Evolutionary conservation across 1,140 invertebrate genomes (phyloP), one percentile per base, ranked within the genome.

Genomic region (Pissodes strobi): DNA sequence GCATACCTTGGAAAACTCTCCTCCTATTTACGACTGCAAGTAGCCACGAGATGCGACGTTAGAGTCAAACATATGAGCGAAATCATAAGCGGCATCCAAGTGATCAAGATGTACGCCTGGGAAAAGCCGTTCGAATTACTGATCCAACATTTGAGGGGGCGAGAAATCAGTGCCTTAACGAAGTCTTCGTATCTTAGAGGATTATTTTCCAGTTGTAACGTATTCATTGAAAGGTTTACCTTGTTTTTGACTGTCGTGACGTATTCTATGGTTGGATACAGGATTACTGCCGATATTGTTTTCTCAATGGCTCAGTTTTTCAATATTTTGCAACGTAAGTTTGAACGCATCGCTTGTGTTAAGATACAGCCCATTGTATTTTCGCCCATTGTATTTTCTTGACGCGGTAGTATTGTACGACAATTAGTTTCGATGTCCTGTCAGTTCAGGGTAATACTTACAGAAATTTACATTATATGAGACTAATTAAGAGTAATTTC

Each of bases 21-120:
- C 13, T 81, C 80, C 6, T 79, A 78, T 37, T 69, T 88, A 0
- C 79, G 89, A 9, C 67, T 78, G 9, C 74, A 79, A 67, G 86
- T 87, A 1, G 87, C 89, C 0, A 65, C 70, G 17, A 67, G 84
- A 3, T 91, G 90, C 0, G 91, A 93, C 76, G 82, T 84, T 37
- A 77, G 91, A 53, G 86, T 94, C 9, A 84, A 88, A 38, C 75
- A 90, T n/a, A 92, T 92, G 89, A 90, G 86, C 69, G 91, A 93
- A 79, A 82, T 93, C 15, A 83, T 93, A 18, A 75, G 81, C 51
- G 87, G 86, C 34, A 87, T 88, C 65, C 83, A 88, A 77, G 86
- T 92, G 0, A 88, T 93, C 15, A 93, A 92, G 79, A 91, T 92
- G 88, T 90, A 90, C 68, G 85, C 87, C 1, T 90, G 89, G 89